Base-by-base conservation (phyloP, 53 echinoderm and acorn worm genomes). In the Pentamera pediparva region DNA sequence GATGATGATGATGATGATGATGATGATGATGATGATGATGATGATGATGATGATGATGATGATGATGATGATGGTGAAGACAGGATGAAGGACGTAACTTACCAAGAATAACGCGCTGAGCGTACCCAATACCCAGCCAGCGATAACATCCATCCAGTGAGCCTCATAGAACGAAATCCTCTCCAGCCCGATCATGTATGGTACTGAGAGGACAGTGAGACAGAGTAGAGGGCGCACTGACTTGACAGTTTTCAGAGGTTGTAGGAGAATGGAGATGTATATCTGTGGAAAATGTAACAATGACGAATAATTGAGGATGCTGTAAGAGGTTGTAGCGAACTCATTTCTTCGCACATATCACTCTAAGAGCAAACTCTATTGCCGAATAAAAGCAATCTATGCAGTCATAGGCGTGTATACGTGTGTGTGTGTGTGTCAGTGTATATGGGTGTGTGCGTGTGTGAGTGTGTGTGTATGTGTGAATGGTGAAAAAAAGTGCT, bases 121-220 rank as follows among this genome's bases (percentile, higher is more conserved):
- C 25, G n/a, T 76, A 29, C 93, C 93, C 13, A 92, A 74, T 4
- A 89, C 53, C 86, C 89, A 92, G 0, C 93, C 93, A 45, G 79
- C 83, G 19, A 92, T 89, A 74, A 92, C 89, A 30, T 92, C 93
- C 32, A 40, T 52, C 93, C 89, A 92, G 62, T 73, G 73, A 19
- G 62, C 76, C 58, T 82, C 86, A 69, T 89, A 61, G 57, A 70
- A 77, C 2, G 83, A 72, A 6, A 92, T 45, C 57, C 83, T 86
- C 52, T 92, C 85, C 38, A 92, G 20, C 25, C 93, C 89, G 24
- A 78, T 70, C 48, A 92, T 64, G 74, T 80, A 83, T 6, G 93
- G 81, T 30, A 89, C 39, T 5, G 93, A 72, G 24, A 86, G 35
- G 30, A 73, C 39, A 25, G 41, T 31, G 7, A 92, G 78, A 22